Conservation (phyloP, 2,113 vertebrate genomes). For the Esox niger region DNA sequence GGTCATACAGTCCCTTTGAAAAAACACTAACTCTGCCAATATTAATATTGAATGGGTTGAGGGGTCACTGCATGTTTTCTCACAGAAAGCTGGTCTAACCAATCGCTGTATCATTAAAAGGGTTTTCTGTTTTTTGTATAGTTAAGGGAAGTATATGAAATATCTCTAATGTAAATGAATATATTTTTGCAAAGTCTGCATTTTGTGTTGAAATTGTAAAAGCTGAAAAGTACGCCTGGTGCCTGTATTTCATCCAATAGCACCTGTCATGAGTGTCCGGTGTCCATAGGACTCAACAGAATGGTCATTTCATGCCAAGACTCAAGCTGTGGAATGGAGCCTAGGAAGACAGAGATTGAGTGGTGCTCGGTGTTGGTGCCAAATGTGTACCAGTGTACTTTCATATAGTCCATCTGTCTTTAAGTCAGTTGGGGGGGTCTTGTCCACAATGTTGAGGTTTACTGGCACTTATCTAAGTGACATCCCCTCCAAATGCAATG, state of each 20-base stretch:
- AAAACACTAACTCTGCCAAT: conserved; percentile 35
- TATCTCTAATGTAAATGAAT: conserved; percentile 60
- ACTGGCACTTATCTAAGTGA: conserved; percentile 11
- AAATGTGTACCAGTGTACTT: neutral
- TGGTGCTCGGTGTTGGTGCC: neutral
- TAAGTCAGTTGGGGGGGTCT: neutral
- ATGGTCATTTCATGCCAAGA: too few relatives aligned
- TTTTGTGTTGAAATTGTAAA: conserved; percentile 40
- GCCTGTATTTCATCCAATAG: conserved; percentile 22
- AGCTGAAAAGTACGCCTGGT: conserved; percentile 40
- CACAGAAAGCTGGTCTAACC: conserved; percentile 17
- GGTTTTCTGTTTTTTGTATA: conserved; percentile 61
- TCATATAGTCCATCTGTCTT: neutral
- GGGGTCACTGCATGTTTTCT: conserved; percentile 23
- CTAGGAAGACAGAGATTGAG: neutral
- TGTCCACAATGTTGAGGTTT: neutral
- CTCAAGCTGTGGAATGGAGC: too few relatives aligned
- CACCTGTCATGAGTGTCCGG: conserved; percentile 1
- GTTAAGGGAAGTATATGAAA: conserved; percentile 42
- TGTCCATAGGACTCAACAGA: neutral
- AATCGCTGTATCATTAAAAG: conserved; percentile 26
- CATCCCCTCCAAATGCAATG: conserved; percentile 9
- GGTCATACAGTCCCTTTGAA: conserved; percentile 2
- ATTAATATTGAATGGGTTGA: conserved; percentile 14
- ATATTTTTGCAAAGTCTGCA: conserved; percentile 65